Evolutionary conservation across 35 echinoderm and acorn worm species (phyloP).

Genomic region (Ophiothrix spiculata): DNA sequence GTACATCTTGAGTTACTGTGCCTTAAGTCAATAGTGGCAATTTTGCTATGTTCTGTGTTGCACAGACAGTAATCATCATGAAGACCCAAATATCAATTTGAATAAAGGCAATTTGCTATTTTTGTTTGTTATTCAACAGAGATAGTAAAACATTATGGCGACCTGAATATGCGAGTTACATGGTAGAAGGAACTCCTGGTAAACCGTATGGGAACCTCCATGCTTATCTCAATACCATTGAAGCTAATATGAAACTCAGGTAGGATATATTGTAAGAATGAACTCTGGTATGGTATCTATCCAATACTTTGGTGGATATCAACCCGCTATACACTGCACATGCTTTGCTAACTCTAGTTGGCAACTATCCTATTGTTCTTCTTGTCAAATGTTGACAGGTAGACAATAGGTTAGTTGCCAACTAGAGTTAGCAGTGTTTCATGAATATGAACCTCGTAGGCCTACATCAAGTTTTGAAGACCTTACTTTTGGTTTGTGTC

Average conservation of each 20-base stretch:
- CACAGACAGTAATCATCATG: too few species aligned
- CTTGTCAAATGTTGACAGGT: too few species aligned
- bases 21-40: too few species aligned
- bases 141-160: slow-evolving; percentile 62
- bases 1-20: too few species aligned
- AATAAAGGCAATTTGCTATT: not conserved
- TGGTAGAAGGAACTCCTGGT: slow-evolving; percentile 92
- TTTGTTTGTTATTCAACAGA: slow-evolving; percentile 20
- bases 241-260: slow-evolving; percentile 96
- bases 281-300: not conserved
- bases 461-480: too few species aligned
- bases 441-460: too few species aligned
- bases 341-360: too few species aligned
- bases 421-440: too few species aligned
- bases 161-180: slow-evolving; percentile 89
- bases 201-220: slow-evolving; percentile 87
- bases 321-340: not conserved
- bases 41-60: too few species aligned
- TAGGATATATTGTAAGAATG: slow-evolving; percentile 14
- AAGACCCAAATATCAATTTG: not conserved
- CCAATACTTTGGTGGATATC: not conserved
- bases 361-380: too few species aligned
- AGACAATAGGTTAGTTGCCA: too few species aligned
- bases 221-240: slow-evolving; percentile 91
- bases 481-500: too few species aligned